Conservation (phyloP, 2,888 invertebrate genomes). For the Limenitis camilla region DNA sequence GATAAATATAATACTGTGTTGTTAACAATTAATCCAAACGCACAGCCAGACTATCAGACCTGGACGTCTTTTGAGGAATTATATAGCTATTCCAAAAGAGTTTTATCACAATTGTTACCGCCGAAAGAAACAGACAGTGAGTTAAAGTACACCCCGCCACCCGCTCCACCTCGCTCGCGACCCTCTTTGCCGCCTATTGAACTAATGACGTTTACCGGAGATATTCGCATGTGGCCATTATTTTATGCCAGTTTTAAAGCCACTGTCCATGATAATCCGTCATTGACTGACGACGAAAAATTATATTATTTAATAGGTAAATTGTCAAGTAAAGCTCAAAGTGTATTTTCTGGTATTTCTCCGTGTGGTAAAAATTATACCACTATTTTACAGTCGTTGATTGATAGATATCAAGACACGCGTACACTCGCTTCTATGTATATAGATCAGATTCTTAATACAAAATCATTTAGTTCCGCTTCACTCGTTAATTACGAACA, state of each 20-base stretch:
- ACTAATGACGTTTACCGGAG: constrained; percentile 11
- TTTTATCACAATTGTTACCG: no score
- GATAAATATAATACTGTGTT: no score
- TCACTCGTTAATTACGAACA: constrained; percentile 5
- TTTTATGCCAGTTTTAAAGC: constrained; percentile 14
- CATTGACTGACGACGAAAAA: constrained; percentile 15
- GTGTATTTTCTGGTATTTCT: constrained; percentile 11
- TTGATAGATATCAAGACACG: constrained; percentile 19
- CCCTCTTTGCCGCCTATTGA: constrained; percentile 1
- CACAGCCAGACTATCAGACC: no score
- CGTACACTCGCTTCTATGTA: constrained; percentile 12
- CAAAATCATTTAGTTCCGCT: constrained; percentile 1
- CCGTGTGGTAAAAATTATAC: constrained; percentile 17
- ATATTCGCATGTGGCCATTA: constrained; percentile 11
- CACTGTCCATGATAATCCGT: constrained; percentile 8
- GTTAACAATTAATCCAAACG: no score
- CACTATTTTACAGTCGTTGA: constrained; percentile 9
- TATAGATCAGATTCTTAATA: constrained; percentile 13
- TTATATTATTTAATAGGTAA: constrained; percentile 15
- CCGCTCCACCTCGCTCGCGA: background rate
- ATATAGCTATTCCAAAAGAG: no score
- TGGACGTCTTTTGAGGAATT: no score
- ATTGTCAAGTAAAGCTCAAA: constrained; percentile 16
- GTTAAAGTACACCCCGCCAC: no score
- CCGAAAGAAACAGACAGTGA: no score